phyloP scores from a whole-genome alignment of 2,888 invertebrate species.

The Drosophila histrio region DNA sequence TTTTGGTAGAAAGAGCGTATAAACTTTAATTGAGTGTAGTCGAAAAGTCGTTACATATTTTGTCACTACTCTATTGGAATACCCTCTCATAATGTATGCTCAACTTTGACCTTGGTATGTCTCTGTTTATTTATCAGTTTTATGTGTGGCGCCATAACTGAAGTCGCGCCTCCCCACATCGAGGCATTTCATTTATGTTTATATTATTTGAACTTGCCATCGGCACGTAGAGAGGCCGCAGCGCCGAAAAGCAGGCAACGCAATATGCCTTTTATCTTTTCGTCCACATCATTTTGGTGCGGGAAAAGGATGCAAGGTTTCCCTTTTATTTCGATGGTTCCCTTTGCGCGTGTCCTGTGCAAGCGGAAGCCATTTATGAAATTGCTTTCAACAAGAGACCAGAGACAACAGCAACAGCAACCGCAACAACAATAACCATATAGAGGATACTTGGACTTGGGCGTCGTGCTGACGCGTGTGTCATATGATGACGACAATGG shows the following conservation, averaged over 20 bases:
- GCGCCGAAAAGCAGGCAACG: conserved; percentile 38
- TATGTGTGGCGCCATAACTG: conserved; percentile 36
- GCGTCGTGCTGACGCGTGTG: conserved; percentile 56
- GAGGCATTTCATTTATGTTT: conserved; percentile 50
- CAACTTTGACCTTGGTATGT: conserved; percentile 45
- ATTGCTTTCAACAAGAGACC: conserved; percentile 65
- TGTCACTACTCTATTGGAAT: background rate
- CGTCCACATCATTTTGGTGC: conserved; percentile 16
- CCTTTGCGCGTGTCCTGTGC: conserved; percentile 47
- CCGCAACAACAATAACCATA: conserved; percentile 24
- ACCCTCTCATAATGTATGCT: background rate
- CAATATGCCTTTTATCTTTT: conserved; percentile 35
- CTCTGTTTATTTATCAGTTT: conserved; percentile 40
- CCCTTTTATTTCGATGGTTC: background rate
- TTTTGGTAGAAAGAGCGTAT: background rate
- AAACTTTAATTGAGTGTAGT: background rate
- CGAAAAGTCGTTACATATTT: background rate
- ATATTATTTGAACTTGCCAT: conserved; percentile 51
- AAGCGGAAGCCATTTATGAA: conserved; percentile 74
- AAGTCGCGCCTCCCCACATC: conserved; percentile 7
- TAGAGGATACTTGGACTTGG: conserved; percentile 46
- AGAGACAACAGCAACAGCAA: conserved; percentile 18
- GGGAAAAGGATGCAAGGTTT: conserved; percentile 35
- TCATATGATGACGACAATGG: conserved; percentile 48
- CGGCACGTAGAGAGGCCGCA: conserved; percentile 43